Evolutionary conservation across 2,888 invertebrate genomes (phyloP), one percentile per base, ranked within the genome.

Genomic region (Mallateleia sp.): DNA sequence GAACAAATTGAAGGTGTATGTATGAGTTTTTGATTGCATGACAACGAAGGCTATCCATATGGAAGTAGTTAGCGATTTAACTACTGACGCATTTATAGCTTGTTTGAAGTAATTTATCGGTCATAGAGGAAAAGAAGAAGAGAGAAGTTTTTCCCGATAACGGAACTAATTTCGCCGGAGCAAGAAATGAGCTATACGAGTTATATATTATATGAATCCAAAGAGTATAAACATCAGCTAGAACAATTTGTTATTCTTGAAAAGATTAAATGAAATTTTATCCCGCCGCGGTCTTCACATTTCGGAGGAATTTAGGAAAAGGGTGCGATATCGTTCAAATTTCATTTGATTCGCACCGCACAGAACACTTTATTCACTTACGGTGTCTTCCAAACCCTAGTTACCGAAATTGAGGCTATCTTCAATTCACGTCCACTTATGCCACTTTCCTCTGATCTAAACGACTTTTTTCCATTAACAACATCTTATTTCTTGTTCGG

Each of bases 1-100:
- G 9, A 87, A 80, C 22, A 62, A 60, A 25, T 24, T 85, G 0
- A 91, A 91, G 64, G 82, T 47, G 0, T 91, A 90, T 60, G 69
- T 89, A 15, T 86, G 84, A 7, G 69, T 91, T 11, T 90, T 91
- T 66, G 77, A 89, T 11, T 90, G 90, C 52, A 66, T 91, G 6
- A 42, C 74, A 0, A 88, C 85, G 5, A 90, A 90, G 45, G 90
- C 91, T 0, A 66, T 86, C 0, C 89, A 90, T 78, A 18, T 90
- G 2, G 89, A 90, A 38, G 32, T 90, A 18, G 88, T 85, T 14
- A 64, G 54, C 14, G 86, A 90, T 67, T 66, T 90, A 32, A 86
- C 86, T 2, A 72, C 90, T 2, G 79, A 87, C 18, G 34, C 78
- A 9, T 90, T 88, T 72, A 47, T 90, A 42, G 83, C 58, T 15